Base-by-base conservation (phyloP, 1,140 invertebrate genomes). In the Cotesia chilonis region DNA sequence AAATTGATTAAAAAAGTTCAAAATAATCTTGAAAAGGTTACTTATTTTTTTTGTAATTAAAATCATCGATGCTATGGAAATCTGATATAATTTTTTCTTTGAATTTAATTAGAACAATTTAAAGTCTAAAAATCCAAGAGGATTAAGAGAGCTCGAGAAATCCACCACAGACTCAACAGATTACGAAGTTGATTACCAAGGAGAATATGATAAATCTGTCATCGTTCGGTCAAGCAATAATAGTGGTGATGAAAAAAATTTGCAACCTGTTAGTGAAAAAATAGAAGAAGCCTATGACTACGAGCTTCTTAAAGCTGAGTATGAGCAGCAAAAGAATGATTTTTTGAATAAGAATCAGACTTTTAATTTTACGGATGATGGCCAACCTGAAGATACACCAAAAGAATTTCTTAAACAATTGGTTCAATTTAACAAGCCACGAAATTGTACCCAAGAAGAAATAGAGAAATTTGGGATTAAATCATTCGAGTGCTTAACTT, bases 371-470 rank as follows among this genome's bases (percentile, higher is more conserved):
- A 84, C 78, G 0, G 75, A 81, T 4, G 71, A 70, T 7, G 68
- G 70, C 9, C 67, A 79, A 65, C 12, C 60, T 1, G 74, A 82
- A 52, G 71, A 81, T 6, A 61, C 65, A 0, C 10, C 76, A 0
- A 71, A 73, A 71, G 68, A 79, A 38, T 52, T 70, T 9, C 4
- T 83, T 1, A 72, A 78, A 61, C 79, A 78, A 67, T 73, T 78
- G 60, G n/a, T 80, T 0, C 54, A 78, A 28, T 54, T 79, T 6
- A 77, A 78, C 55, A 74, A 71, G 60, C 73, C 77, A 0, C 71
- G 68, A 68, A 83, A 84, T 73, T 85, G 83, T 64, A 83, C 84
- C 2, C 71, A 78, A 10, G 71, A 80, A 12, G 70, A 76, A 52
- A 52, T 78, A 3, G 76, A 59, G 9, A 54, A 77, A 5, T 78